Base-by-base conservation (phyloP, 1,140 invertebrate species). In the Thaumetopoea pityocampa region DNA sequence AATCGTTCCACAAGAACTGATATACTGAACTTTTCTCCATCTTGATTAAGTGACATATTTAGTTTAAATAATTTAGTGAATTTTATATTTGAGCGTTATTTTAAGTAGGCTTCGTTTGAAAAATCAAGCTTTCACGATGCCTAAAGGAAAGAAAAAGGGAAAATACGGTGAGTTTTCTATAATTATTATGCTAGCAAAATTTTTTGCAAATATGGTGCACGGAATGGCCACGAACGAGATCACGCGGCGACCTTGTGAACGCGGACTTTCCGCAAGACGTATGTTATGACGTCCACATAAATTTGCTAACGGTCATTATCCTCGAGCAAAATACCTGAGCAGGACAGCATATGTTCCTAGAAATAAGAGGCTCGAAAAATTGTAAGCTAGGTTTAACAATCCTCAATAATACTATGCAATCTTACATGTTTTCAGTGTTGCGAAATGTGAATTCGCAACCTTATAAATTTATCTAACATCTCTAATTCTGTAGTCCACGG, bases 111-210 rank as follows among this genome's bases (percentile, higher is more conserved):
- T 63, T 63, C 50, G 51, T 61, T 64, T 51, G 48, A 54, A 55
- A 67, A 61, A 53, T 47, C 60, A 48, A 38, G 15, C 34, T 27
- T 50, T 54, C 65, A 82, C 36, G 57, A 85, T 85, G 80, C 83
- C 77, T 66, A 85, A 85, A 73, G 79, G 79, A 66, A 85, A 83
- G 66, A 83, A 74, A 70, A 85, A 84, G 71, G 79, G 79, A 67
- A 85, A 82, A 77, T 77, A 64, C 61, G 83, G 83, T 85, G 26
- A 79, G 82, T 69, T 42, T 30, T 12, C 11, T 11, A 17, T 20
- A 8, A 36, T 9, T 16, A 15, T 19, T 7, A 12, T 6, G n/a
- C 24, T n/a, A n/a, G 7, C 7, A 29, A 35, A 26, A 8, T 38
- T 14, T 18, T 36, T 29, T 43, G 28, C 12, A 30, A 29, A 32